These are phyloP conservation scores for Epizoanthus ramosus DNA, from an alignment of 92 coral and sea anemone genomes.

Conservation along the genomic window DNA sequence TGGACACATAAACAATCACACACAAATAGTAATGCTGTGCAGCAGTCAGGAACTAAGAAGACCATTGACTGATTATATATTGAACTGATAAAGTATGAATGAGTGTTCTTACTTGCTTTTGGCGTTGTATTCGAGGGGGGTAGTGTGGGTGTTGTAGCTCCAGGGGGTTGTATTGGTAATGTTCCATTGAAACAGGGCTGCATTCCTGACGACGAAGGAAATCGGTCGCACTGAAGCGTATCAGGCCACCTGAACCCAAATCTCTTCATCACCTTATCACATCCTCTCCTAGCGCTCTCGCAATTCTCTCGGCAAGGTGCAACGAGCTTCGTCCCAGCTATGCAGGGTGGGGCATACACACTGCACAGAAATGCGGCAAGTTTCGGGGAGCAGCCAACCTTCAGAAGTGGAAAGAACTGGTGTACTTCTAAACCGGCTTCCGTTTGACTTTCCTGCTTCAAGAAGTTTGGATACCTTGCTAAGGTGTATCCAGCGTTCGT, in stretches of 20 bases:
- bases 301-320: constrained; percentile 37
- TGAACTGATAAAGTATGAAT: too few relatives aligned
- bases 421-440: background rate
- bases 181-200: constrained; percentile 12
- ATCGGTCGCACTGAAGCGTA: background rate
- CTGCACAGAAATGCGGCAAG: constrained; percentile 9
- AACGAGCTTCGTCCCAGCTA: background rate
- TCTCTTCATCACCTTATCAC: background rate
- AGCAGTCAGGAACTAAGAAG: too few relatives aligned
- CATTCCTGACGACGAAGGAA: constrained; percentile 22
- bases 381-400: constrained; percentile 1
- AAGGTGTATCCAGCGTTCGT: background rate
- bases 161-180: background rate
- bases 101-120: too few relatives aligned
- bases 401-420: background rate
- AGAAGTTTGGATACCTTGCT: constrained; percentile 9
- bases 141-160: background rate
- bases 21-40: too few relatives aligned
- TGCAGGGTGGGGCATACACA: constrained; percentile 28
- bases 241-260: constrained; percentile 21
- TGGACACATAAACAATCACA: too few relatives aligned
- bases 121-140: too few relatives aligned
- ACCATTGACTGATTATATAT: too few relatives aligned
- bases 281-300: constrained; percentile 17
- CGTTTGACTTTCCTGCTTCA: background rate